Conservation (phyloP, 2,113 vertebrate species). For the Telmatochromis sp. region DNA sequence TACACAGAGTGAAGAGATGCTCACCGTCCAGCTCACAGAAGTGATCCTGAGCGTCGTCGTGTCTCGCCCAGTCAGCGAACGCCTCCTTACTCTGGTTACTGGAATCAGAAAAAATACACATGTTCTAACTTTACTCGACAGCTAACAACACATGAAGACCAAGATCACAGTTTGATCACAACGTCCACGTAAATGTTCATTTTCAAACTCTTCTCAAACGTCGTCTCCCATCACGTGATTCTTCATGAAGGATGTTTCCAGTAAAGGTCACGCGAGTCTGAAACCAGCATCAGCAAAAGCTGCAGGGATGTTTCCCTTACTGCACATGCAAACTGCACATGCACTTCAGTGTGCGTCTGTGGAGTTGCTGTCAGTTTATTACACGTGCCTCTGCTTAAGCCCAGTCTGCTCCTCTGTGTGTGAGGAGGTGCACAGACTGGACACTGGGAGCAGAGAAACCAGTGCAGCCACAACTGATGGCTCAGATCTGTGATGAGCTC, state of each 20-base stretch:
- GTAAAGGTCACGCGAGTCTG: not conserved
- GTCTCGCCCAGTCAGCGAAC: constrained; percentile 94
- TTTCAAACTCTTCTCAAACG: not conserved
- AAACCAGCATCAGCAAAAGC: not conserved
- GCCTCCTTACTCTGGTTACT: constrained; percentile 95
- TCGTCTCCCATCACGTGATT: not conserved
- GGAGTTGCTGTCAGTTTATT: not conserved
- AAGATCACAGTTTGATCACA: not conserved
- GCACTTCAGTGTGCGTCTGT: not conserved
- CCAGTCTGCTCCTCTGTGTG: not conserved
- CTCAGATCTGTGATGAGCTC: not conserved
- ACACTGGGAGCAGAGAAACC: not conserved
- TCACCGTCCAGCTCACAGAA: constrained; percentile 97
- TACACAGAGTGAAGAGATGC: not conserved
- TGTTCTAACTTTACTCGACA: not conserved
- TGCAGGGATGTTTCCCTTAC: not conserved
- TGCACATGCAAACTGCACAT: not conserved
- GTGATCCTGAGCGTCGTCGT: constrained; percentile 94
- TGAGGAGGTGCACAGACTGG: not conserved
- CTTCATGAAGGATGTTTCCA: not conserved
- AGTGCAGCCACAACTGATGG: not conserved
- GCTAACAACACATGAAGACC: not conserved
- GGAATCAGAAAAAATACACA: not conserved
- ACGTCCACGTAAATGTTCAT: not conserved
- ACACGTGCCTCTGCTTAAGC: rapidly evolving